These are phyloP conservation scores for Philonicus albiceps DNA, from an alignment of 2,888 invertebrate species.

Conservation along the genomic window DNA sequence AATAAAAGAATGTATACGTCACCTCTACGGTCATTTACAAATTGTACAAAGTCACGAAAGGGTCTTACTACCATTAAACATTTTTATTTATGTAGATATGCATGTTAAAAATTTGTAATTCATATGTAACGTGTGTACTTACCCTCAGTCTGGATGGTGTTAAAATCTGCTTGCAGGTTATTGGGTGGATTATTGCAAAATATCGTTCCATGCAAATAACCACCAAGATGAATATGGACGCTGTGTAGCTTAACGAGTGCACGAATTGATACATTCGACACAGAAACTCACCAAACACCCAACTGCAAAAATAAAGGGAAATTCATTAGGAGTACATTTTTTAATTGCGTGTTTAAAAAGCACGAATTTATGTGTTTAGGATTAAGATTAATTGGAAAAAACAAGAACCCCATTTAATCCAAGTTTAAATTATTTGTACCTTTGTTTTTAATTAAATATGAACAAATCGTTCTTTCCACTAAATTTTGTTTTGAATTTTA, in stretches of 20 bases:
- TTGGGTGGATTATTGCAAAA: constrained; percentile 85
- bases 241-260: constrained; percentile 87
- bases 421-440: too few relatives aligned
- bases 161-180: constrained; percentile 82
- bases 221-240: constrained; percentile 87
- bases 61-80: background rate
- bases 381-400: too few relatives aligned
- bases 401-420: too few relatives aligned
- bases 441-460: too few relatives aligned
- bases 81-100: background rate
- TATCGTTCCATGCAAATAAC: constrained; percentile 88
- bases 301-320: constrained; percentile 67
- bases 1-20: background rate
- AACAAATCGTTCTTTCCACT: too few relatives aligned
- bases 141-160: constrained; percentile 79
- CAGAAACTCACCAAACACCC: constrained; percentile 83
- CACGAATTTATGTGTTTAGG: background rate
- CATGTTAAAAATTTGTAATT: background rate
- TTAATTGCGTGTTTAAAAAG: background rate
- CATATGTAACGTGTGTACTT: constrained; percentile 59
- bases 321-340: background rate
- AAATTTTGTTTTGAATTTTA: too few relatives aligned
- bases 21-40: background rate
- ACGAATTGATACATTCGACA: constrained; percentile 93
- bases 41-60: background rate